These are phyloP conservation scores for Melipona quadrifasciata DNA, from an alignment of 1,140 invertebrate species.

Conservation along the genomic window DNA sequence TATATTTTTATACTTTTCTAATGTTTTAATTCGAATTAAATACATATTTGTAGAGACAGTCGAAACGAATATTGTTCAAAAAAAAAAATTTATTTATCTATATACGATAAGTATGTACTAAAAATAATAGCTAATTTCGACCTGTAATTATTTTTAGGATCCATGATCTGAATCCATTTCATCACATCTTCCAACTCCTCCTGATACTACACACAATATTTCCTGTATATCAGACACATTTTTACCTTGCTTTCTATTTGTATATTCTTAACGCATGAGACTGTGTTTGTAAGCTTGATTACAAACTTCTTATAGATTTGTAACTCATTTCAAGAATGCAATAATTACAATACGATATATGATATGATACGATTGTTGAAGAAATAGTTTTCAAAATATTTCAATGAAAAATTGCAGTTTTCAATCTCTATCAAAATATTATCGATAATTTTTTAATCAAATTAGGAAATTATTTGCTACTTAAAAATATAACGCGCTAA, in stretches of 20 bases:
- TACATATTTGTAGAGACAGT: constrained; percentile 19
- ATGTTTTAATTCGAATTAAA: neutral
- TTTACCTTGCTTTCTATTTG: constrained; percentile 18
- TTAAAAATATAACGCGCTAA: neutral
- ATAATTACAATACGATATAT: no score
- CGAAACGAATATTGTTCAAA: constrained; percentile 7
- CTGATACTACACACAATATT: constrained; percentile 41
- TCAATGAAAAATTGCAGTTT: neutral
- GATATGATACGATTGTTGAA: neutral
- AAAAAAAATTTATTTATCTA: neutral
- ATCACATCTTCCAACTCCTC: constrained; percentile 44
- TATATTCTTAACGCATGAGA: constrained; percentile 16
- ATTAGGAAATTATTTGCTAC: neutral
- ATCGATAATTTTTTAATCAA: no score
- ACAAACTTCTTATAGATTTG: constrained; percentile 15
- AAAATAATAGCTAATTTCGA: constrained; percentile 37
- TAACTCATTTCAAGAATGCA: neutral
- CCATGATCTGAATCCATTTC: constrained; percentile 60
- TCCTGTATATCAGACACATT: constrained; percentile 33
- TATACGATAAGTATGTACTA: neutral
- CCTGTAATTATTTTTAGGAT: constrained; percentile 69
- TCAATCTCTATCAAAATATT: neutral
- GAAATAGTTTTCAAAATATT: neutral
- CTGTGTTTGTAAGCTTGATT: constrained; percentile 3
- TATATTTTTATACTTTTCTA: neutral